Base-by-base conservation (phyloP, 2,797 vertebrate species). In the Epinephelus malabaricus region DNA sequence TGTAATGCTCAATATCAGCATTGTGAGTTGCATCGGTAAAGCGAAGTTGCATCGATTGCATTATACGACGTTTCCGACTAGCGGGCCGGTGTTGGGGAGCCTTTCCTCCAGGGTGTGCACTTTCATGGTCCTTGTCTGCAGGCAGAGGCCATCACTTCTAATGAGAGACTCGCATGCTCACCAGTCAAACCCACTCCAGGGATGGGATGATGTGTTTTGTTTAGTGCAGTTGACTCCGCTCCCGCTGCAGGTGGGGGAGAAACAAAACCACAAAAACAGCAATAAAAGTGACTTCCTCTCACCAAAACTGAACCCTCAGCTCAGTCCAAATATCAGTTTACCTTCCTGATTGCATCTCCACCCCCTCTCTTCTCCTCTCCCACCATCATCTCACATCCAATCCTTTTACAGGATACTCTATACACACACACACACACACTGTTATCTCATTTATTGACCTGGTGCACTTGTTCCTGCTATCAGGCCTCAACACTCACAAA, bases 161-260 rank as follows among this genome's bases (percentile, higher is more conserved):
- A 89, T 91, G 90, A 85, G 66, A 80, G 59, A 64, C 12, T 45
- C 27, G 54, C 18, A 69, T 79, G 72, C 95, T 96, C 93, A 97
- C 96, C 96, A 97, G 88, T 96, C 96, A 89, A 96, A 96, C 84
- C 95, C 95, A 76, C 90, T 95, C 92, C 91, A 92, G 80, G 89
- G 93, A 75, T 92, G 95, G 53, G 92, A 83, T 21, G 96, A 95
- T 61, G 92, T 83, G 88, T 96, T 97, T 88, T 94, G 95, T 89
- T 95, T 95, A 83, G 95, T 95, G 88, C 96, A 97, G 86, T 95
- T 96, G 62, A 86, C 84, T 77, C 95, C 94, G 43, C 80, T 95
- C 78, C 86, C 67, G 70, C 96, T 96, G 89, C 59, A 67, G 46
- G 27, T 15, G 27, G 21, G 40, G n/a, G 65, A 61, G 67, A 56